Conservation (phyloP, 2,797 vertebrate genomes). For the Phaenicophaeus curvirostris region DNA sequence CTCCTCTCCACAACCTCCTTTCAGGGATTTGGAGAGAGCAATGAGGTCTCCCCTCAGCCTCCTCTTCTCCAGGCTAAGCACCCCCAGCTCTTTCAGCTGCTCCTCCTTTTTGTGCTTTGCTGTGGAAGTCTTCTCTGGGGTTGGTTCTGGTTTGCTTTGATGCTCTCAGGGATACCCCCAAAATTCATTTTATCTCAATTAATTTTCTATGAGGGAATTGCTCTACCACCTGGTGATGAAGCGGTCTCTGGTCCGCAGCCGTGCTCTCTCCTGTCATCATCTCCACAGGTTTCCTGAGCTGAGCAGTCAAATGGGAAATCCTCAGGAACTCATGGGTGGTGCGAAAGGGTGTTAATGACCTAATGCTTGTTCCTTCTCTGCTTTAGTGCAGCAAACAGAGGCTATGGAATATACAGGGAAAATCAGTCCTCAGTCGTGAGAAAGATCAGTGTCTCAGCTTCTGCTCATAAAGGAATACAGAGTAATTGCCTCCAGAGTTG, state of each 20-base stretch:
- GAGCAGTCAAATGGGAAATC: neutral
- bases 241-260: neutral
- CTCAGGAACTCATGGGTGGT: neutral
- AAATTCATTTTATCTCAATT: neutral
- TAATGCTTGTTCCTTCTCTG: neutral
- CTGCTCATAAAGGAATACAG: neutral
- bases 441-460: neutral
- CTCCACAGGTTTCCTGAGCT: neutral
- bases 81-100: too few species aligned
- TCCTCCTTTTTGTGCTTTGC: neutral
- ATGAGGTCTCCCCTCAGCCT: too few species aligned
- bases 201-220: fast-evolving
- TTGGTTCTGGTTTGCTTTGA: neutral
- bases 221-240: neutral
- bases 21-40: too few species aligned
- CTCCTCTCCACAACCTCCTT: too few species aligned
- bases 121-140: neutral
- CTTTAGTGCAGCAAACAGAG: neutral
- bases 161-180: neutral
- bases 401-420: neutral
- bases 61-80: too few species aligned
- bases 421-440: neutral
- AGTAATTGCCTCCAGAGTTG: neutral
- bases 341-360: neutral
- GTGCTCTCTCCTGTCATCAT: fast-evolving